Evolutionary conservation across 2,888 invertebrate genomes (phyloP).

Genomic region (Lithophane socia): DNA sequence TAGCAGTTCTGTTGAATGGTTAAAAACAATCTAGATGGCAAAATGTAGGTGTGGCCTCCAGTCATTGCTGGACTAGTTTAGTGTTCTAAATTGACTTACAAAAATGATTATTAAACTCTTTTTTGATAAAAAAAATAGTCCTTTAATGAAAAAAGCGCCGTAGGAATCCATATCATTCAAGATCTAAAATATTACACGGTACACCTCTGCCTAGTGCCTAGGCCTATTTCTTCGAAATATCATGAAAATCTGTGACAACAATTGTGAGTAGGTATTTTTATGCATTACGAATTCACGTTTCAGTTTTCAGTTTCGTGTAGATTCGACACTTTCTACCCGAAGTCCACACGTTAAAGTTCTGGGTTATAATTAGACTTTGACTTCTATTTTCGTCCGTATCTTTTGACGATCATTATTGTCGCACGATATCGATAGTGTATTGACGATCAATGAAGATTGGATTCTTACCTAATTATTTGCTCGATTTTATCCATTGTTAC

Average conservation of each 20-base stretch:
- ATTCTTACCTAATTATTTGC: background rate
- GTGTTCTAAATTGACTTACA: background rate
- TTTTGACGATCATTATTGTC: background rate
- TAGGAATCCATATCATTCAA: background rate
- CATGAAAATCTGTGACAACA: background rate
- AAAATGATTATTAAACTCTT: background rate
- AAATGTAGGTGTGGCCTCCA: background rate
- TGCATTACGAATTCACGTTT: background rate
- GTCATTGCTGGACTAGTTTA: background rate
- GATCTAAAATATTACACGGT: constrained; percentile 4
- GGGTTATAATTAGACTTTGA: background rate
- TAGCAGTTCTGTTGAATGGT: background rate
- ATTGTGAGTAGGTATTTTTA: background rate
- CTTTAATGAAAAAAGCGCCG: background rate
- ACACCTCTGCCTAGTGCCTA: background rate
- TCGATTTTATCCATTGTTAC: background rate
- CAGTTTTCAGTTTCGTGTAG: background rate
- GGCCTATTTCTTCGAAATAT: background rate
- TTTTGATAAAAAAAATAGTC: no score
- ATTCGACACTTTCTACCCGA: background rate
- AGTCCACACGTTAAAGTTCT: background rate
- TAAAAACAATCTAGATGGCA: background rate
- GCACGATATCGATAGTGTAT: background rate
- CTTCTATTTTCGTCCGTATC: background rate
- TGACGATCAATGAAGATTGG: background rate